A percentile compares a stretch with the other conserved stretches of the same genome.
Evolutionary conservation across 2,113 vertebrate genomes (phyloP).

Genomic region (Lepus americanus): DNA sequence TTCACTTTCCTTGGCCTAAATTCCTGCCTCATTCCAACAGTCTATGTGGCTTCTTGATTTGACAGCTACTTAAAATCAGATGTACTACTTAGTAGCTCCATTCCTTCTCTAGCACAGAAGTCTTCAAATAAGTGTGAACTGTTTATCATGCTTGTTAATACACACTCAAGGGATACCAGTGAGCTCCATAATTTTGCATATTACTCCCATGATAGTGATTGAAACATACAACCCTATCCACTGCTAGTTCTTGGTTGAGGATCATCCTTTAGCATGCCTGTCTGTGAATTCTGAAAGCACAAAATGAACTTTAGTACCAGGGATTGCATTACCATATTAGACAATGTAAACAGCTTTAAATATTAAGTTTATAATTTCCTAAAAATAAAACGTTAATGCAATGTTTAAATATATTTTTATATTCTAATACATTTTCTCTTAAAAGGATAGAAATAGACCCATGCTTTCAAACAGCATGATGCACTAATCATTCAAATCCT

Average conservation of each 20-base stretch:
- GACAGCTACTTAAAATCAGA: not conserved
- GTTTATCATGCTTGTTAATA: not conserved
- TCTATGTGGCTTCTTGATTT: not conserved
- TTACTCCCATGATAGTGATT: not conserved
- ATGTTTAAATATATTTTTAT: slow-evolving; percentile 16
- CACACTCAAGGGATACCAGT: not conserved
- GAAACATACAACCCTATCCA: not conserved
- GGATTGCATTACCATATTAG: not conserved
- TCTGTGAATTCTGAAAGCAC: slow-evolving; percentile 12
- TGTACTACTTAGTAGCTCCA: not conserved
- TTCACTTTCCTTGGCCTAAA: not conserved
- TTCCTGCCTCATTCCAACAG: not conserved
- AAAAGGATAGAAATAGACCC: not conserved
- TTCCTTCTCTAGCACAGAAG: not conserved
- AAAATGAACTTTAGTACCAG: not conserved
- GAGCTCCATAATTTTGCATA: not conserved
- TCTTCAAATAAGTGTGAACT: not conserved
- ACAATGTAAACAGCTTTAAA: slow-evolving; percentile 16
- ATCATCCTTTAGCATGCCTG: not conserved
- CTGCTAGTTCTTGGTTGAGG: not conserved
- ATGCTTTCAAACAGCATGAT: slow-evolving; percentile 39
- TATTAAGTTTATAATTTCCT: not conserved
- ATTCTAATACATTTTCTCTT: not conserved
- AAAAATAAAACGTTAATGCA: slow-evolving; percentile 42
- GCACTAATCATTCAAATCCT: not conserved